These are phyloP conservation scores for Mythimna impura DNA, from an alignment of 2,888 invertebrate genomes.

Conservation along the genomic window DNA sequence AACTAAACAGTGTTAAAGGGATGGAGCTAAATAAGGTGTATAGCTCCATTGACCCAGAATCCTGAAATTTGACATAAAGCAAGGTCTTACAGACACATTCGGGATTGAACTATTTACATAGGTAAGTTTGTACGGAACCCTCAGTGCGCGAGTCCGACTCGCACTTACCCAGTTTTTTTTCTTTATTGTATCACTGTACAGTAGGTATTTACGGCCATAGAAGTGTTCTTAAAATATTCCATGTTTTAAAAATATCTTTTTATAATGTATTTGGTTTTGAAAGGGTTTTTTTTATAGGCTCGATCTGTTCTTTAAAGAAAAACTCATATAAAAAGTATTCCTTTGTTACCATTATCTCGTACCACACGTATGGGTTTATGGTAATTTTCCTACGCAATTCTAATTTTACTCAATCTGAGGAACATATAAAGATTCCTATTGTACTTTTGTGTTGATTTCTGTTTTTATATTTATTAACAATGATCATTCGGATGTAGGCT, in stretches of 20 bases:
- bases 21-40: too few species aligned
- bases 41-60: too few species aligned
- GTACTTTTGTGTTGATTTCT: neutral
- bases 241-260: neutral
- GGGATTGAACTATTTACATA: too few species aligned
- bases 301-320: neutral
- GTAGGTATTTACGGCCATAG: too few species aligned
- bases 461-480: neutral
- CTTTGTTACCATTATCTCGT: neutral
- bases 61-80: too few species aligned
- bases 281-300: neutral
- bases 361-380: neutral
- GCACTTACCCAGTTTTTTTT: too few species aligned
- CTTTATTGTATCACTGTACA: too few species aligned
- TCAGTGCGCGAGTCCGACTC: too few species aligned
- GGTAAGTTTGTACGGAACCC: too few species aligned
- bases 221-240: neutral
- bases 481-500: neutral
- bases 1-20: too few species aligned
- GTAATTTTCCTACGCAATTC: conserved; percentile 6
- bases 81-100: too few species aligned
- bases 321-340: neutral
- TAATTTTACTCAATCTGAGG: neutral
- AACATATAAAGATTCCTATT: conserved; percentile 19
- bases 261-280: neutral